Base-by-base conservation (phyloP, 2,113 vertebrate genomes). In the Silurus meridionalis region DNA sequence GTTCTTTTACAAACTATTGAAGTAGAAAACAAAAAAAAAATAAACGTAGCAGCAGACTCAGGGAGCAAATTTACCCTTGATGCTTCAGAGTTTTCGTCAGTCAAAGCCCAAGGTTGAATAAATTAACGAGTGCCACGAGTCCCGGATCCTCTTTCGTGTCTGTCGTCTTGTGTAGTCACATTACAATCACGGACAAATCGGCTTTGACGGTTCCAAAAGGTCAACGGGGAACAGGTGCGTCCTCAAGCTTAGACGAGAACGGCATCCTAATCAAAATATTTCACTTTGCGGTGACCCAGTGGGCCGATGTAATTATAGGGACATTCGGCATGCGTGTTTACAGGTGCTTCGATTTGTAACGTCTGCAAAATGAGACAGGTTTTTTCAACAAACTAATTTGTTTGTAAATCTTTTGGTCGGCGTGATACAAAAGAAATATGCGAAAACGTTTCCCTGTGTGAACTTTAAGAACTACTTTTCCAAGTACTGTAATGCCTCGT, bases 181-280 rank as follows among this genome's bases (percentile, higher is more conserved):
- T 92, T 92, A 92, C 89, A 88, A 87, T 91, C 90, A 91, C 86
- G 87, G 90, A 94, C 91, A 88, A 91, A 91, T 90, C 86, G 72
- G 58, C 37, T 83, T 90, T 87, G 88, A 91, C 90, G 92, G 90
- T 83, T 15, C 81, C 37, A 80, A 86, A 86, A 90, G 66, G 80
- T 87, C 91, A 92, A 81, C 78, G 67, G 89, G 89, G 92, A 92
- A 91, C 84, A 87, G 88, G 80, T 85, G 83, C 25, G 11, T 88
- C 92, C 86, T 82, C 67, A 86, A 89, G 91, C 88, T 85, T 86
- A 93, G 84, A 92, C 85, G 89, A 90, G 89, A 90, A 88, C 85
- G 86, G 90, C 84, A 87, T 90, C 60, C 83, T 80, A 79, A 75
- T 87, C 83, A 84, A 84, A 86, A 87, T 50, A 86, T 58, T 55